Evolutionary conservation across 30 jellyfish, hydroid and myxozoan species (phyloP).

Genomic region (Aurelia aurita): DNA sequence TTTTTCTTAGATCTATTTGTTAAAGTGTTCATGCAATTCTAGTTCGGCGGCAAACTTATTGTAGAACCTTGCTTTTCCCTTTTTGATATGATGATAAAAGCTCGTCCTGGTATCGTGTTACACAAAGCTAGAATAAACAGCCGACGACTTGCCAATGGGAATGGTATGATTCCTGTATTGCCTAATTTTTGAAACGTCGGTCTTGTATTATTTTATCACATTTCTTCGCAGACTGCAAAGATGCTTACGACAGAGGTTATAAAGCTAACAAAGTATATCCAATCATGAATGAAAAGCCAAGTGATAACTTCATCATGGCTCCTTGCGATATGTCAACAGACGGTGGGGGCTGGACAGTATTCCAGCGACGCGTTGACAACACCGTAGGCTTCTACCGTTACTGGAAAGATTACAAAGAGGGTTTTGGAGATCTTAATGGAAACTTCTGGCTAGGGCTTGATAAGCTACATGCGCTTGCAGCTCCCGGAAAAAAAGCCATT

Average conservation of each 20-base stretch:
- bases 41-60: too few relatives aligned
- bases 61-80: too few relatives aligned
- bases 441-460: slow-evolving; percentile 25
- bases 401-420: slow-evolving; percentile 2
- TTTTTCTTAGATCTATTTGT: too few relatives aligned
- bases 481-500: not conserved
- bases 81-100: too few relatives aligned
- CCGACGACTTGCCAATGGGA: too few relatives aligned
- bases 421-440: not conserved
- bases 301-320: not conserved
- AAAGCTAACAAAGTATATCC: not conserved
- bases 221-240: not conserved
- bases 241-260: not conserved
- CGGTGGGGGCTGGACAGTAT: not conserved
- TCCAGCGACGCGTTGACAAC: slow-evolving; percentile 7
- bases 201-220: too few relatives aligned
- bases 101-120: too few relatives aligned
- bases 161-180: too few relatives aligned
- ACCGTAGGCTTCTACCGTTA: not conserved
- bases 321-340: not conserved
- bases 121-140: too few relatives aligned
- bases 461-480: not conserved
- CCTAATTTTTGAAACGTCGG: too few relatives aligned
- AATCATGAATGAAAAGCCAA: not conserved
- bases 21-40: too few relatives aligned